Conservation (phyloP, 2,797 vertebrate species). For the Mormyrus proboscirostris region DNA sequence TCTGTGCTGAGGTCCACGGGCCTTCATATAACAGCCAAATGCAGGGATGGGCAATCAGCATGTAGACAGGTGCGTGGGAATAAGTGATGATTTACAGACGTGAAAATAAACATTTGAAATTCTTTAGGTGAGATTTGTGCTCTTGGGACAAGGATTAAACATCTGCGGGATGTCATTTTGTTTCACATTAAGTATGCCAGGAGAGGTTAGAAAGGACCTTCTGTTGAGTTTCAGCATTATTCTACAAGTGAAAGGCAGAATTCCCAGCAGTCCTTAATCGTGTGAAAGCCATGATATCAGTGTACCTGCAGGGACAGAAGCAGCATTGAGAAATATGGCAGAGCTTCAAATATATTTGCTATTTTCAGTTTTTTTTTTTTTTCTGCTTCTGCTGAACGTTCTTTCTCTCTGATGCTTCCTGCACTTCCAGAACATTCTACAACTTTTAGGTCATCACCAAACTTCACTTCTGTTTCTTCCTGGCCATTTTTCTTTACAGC, state of each 20-base stretch:
- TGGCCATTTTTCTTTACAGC: neutral
- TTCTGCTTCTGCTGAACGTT: neutral
- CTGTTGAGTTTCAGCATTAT: neutral
- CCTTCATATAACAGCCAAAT: neutral
- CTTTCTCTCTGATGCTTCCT: neutral
- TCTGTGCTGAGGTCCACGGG: neutral
- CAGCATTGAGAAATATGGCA: neutral
- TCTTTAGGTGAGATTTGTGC: neutral
- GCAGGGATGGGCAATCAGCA: neutral
- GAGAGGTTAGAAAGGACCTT: neutral
- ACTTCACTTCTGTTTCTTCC: neutral
- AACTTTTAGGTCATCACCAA: neutral
- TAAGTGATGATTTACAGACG: neutral
- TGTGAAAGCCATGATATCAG: neutral
- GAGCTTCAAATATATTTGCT: neutral
- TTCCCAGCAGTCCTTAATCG: neutral
- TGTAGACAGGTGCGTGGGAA: neutral
- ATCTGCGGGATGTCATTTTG: neutral
- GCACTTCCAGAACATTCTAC: neutral
- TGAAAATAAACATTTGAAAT: neutral
- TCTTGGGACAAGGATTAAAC: neutral
- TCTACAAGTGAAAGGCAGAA: neutral
- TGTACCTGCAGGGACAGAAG: neutral
- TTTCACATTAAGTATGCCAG: neutral
- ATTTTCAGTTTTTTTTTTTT: neutral